A percentile compares a stretch with the other conserved stretches of the same genome.
Conservation (phyloP, 2,888 invertebrate species). For the Myopa testacea region DNA sequence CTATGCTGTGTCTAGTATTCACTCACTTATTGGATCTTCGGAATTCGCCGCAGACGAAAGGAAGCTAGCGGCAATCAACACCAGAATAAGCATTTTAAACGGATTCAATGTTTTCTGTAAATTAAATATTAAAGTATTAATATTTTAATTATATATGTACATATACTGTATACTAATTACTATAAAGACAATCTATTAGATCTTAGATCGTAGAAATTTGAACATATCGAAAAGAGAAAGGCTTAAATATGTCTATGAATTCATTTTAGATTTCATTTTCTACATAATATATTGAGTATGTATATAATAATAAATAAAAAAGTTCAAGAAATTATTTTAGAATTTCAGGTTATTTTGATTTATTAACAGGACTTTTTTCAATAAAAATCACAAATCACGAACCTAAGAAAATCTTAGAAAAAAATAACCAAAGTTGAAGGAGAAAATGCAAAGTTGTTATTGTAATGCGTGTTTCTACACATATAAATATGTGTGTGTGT, state of each 20-base stretch:
- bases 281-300: no score
- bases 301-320: neutral
- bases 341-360: neutral
- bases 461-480: neutral
- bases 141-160: neutral
- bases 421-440: no score
- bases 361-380: no score
- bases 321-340: neutral
- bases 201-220: neutral
- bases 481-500: neutral
- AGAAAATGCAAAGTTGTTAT: no score
- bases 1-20: neutral
- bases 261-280: no score
- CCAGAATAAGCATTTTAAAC: conserved; percentile 62
- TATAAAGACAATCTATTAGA: neutral
- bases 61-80: conserved; percentile 59
- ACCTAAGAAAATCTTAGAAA: no score
- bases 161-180: conserved; percentile 24
- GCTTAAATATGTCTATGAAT: no score
- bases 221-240: no score
- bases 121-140: conserved; percentile 14
- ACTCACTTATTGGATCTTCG: conserved; percentile 63
- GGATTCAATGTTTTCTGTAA: conserved; percentile 49
- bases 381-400: no score
- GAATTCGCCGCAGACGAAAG: conserved; percentile 61